phyloP scores from a whole-genome alignment of 2,888 invertebrate species.

The Euproctis similis region DNA sequence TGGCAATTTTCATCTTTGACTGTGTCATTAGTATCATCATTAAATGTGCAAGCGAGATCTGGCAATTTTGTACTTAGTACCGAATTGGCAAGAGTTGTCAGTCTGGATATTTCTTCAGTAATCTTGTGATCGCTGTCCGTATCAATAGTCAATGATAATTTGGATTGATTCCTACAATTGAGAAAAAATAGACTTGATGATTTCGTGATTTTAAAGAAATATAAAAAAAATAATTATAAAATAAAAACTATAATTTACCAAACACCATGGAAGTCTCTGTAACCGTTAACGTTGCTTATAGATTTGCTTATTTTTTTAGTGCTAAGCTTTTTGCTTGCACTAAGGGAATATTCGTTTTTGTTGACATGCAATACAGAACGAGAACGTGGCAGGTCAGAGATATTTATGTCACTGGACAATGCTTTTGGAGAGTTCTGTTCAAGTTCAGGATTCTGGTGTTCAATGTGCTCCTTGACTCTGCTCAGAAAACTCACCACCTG shows the following conservation, averaged over 20 bases:
- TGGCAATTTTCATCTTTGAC: conserved; percentile 19
- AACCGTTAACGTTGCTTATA: conserved; percentile 61
- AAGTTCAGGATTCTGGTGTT: conserved; percentile 45
- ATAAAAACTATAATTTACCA: conserved; percentile 52
- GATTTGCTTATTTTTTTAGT: conserved; percentile 65
- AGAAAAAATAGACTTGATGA: conserved; percentile 3
- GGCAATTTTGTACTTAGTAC: conserved; percentile 64
- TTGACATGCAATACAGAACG: conserved; percentile 60
- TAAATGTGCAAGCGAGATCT: conserved; percentile 52
- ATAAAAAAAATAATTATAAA: not conserved
- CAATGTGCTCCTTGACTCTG: conserved; percentile 80
- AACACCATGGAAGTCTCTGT: conserved; percentile 42
- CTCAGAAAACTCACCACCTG: conserved; percentile 82
- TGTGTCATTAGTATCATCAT: conserved; percentile 23
- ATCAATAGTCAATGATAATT: conserved; percentile 48
- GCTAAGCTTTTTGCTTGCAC: conserved; percentile 46
- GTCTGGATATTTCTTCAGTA: conserved; percentile 60
- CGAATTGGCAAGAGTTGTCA: conserved; percentile 69
- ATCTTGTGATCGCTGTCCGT: conserved; percentile 50
- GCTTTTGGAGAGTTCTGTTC: conserved; percentile 20
- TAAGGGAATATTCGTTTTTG: conserved; percentile 48
- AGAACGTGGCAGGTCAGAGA: conserved; percentile 55
- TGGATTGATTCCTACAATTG: conserved; percentile 53
- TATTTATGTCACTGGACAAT: conserved; percentile 34
- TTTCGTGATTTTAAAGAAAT: not conserved